These are phyloP conservation scores for Protobothrops flavoviridis DNA, from an alignment of 2,113 vertebrate genomes.

Conservation along the genomic window DNA sequence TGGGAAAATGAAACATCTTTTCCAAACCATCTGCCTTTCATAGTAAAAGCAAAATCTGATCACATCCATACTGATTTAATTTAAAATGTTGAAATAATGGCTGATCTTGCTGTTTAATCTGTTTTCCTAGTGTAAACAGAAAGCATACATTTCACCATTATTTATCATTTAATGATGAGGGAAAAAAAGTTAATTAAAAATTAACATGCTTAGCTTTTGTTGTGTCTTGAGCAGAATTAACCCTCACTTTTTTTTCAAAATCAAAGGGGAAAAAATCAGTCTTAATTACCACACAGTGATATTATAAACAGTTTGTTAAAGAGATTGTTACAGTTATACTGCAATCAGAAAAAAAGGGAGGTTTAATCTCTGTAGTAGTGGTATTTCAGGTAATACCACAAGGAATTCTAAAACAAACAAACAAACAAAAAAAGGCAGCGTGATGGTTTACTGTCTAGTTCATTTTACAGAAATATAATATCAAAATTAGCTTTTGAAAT, in stretches of 20 bases:
- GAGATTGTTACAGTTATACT: background rate
- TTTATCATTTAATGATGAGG: constrained; percentile 9
- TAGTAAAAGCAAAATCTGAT: background rate
- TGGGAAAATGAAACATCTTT: constrained; percentile 37
- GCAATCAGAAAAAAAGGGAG: background rate
- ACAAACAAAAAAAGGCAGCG: no score
- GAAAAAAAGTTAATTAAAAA: background rate
- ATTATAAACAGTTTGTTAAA: constrained; percentile 13
- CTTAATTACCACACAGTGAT: constrained; percentile 1
- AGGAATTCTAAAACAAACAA: background rate
- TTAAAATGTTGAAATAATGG: constrained; percentile 12
- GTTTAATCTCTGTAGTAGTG: background rate
- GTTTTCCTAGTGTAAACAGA: background rate
- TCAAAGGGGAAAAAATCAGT: constrained; percentile 3
- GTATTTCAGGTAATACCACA: background rate
- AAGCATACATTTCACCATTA: background rate
- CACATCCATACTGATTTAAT: constrained; percentile 10
- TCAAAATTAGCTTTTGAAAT: background rate
- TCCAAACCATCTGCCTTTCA: constrained; percentile 21
- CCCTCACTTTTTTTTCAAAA: background rate
- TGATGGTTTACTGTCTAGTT: background rate
- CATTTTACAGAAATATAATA: background rate
- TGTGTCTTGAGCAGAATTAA: constrained; percentile 1
- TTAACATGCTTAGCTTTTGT: constrained; percentile 11
- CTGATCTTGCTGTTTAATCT: background rate